Base-by-base conservation (phyloP, 2,888 invertebrate species). In the Mamestra brassicae region DNA sequence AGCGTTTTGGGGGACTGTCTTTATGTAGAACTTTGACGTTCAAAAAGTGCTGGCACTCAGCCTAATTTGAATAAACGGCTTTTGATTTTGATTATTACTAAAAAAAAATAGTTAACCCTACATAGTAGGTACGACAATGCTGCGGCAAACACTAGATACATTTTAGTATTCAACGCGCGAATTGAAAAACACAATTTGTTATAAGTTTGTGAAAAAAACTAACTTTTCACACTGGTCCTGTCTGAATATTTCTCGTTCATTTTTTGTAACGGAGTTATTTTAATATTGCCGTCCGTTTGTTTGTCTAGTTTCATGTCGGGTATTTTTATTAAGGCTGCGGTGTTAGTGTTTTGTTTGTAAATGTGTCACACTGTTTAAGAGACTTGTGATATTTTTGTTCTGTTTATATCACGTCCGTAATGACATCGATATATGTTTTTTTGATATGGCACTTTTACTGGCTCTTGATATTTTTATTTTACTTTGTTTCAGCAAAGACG, bases 111-210 rank as follows among this genome's bases (percentile, higher is more conserved):
- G 13, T 52, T 26, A 55, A 13, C 7, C 15, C 36, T 34, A 45
- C 42, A 71, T 3, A 63, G 11, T 26, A 26, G 26, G 26, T 7
- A 47, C 52, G 4, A 10, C 4, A 5, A 60, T 11, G 0, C n/a
- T 34, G 62, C 8, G 17, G 36, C 26, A 52, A 47, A 54, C 42
- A 64, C 47, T 55, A 66, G 47, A 66, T 52, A 67, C 54, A 74
- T 52, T 79, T 72, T 57, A 57, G 66, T 66, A 78, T 75, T 81
- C 60, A 65, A 67, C 78, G 26, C 57, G 65, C 61, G 38, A 80
- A 82, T 72, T 78, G 83, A 72, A 78, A 82, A 65, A 82, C 54
- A 61, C 60, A 78, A 68, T 82, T 80, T 62, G 61, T 78, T 72
- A 72, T 72, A 83, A 83, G 78, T 80, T 82, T 26, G 11, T 45